phyloP scores from a whole-genome alignment of 2,113 vertebrate genomes.

The Eclectus roratus region DNA sequence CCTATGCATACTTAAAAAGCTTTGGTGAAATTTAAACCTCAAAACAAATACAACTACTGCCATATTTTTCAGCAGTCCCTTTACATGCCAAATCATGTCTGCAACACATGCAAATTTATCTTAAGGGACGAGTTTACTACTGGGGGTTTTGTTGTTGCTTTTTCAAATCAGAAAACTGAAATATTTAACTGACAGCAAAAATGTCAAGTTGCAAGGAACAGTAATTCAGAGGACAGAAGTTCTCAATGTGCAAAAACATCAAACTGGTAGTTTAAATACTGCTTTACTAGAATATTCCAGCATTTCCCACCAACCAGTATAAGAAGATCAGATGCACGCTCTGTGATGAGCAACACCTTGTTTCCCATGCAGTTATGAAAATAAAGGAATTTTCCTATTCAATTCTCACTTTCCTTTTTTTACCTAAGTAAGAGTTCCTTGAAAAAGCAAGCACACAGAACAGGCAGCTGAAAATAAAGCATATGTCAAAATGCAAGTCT shows the following conservation, averaged over 20 bases:
- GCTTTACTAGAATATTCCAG: background rate
- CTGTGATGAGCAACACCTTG: background rate
- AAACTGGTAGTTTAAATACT: background rate
- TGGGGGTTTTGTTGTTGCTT: background rate
- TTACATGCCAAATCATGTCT: conserved; percentile 14
- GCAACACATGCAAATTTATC: background rate
- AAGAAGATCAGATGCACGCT: fast-evolving
- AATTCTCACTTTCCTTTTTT: background rate
- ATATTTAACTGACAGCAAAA: background rate
- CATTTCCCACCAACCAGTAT: background rate
- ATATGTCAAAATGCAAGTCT: background rate
- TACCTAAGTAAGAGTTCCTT: background rate
- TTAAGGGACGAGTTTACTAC: background rate
- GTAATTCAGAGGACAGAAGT: background rate
- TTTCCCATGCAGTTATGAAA: background rate
- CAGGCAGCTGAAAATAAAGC: background rate
- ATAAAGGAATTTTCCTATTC: background rate
- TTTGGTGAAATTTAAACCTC: conserved; percentile 39
- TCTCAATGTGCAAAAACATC: background rate
- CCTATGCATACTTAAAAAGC: background rate
- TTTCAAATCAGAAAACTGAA: background rate
- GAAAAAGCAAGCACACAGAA: background rate
- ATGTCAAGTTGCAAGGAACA: background rate
- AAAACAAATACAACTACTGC: conserved; percentile 9
- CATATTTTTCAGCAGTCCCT: conserved; percentile 1